Percentiles rank a stretch among this genome's conserved stretches.
These are phyloP conservation scores for Masticophis lateralis DNA, from an alignment of 2,797 vertebrate species.

Conservation along the genomic window DNA sequence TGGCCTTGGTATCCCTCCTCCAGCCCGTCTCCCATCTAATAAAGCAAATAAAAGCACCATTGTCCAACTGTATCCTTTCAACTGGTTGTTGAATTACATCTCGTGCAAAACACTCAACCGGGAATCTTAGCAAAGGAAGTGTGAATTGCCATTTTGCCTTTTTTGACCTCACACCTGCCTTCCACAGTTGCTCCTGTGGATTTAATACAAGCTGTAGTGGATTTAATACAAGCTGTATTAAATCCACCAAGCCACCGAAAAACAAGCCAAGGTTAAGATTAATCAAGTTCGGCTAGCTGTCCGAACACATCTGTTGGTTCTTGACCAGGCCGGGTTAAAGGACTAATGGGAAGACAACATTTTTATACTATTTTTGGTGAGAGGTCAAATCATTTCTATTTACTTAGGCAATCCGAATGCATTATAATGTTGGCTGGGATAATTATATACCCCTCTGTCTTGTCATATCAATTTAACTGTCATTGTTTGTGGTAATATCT, in stretches of 20 bases:
- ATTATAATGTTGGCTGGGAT: not conserved
- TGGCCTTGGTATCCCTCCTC: not conserved
- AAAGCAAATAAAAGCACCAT: not conserved
- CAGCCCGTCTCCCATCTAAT: not conserved
- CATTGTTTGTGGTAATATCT: slow-evolving; percentile 52
- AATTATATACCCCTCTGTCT: not conserved
- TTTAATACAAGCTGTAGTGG: no score
- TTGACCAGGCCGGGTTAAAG: not conserved
- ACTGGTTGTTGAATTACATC: not conserved
- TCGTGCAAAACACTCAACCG: not conserved
- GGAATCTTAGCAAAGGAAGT: not conserved
- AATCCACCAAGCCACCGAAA: not conserved
- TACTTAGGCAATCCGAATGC: not conserved
- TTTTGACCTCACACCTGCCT: not conserved
- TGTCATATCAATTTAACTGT: not conserved
- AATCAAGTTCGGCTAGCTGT: not conserved
- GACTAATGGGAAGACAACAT: not conserved
- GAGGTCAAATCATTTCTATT: not conserved
- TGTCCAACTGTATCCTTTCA: not conserved
- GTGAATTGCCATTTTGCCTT: not conserved
- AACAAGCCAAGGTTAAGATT: not conserved
- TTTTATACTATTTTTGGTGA: not conserved
- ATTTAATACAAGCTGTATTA: not conserved
- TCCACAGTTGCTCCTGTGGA: not conserved
- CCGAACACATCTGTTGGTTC: not conserved